Percentiles rank a stretch among this genome's conserved stretches.
Evolutionary conservation across 2,888 invertebrate species (phyloP).

Genomic region (Catocala fraxini): DNA sequence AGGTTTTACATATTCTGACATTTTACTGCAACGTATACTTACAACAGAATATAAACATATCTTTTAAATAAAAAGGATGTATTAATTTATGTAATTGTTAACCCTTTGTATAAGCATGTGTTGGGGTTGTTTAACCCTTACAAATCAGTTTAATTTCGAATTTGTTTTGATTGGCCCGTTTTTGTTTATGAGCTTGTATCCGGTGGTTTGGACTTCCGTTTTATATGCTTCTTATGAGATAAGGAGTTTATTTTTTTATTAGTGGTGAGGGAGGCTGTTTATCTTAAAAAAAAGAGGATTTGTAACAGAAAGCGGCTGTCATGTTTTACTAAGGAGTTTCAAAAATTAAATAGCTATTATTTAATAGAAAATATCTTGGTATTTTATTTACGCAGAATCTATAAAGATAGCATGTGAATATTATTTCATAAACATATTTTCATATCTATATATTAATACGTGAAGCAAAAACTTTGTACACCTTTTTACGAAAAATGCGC

Average conservation of each 20-base stretch:
- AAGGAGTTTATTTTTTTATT: constrained; percentile 27
- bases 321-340: too few relatives aligned
- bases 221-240: constrained; percentile 44
- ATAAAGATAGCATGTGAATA: too few relatives aligned
- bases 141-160: constrained; percentile 79
- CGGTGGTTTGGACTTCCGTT: constrained; percentile 69
- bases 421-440: too few relatives aligned
- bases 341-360: too few relatives aligned
- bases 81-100: constrained; percentile 86
- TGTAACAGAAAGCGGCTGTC: too few relatives aligned
- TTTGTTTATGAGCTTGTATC: constrained; percentile 69
- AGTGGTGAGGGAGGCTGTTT: constrained; percentile 3
- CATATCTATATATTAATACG: too few relatives aligned
- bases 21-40: constrained; percentile 32
- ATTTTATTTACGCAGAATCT: too few relatives aligned
- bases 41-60: constrained; percentile 75
- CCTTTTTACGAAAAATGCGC: too few relatives aligned
- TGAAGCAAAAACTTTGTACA: too few relatives aligned
- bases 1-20: too few relatives aligned
- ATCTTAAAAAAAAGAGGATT: too few relatives aligned
- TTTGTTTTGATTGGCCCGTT: constrained; percentile 80
- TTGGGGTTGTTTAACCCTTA: constrained; percentile 76
- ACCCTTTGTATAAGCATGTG: constrained; percentile 83
- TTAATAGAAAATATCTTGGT: too few relatives aligned
- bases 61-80: constrained; percentile 76